Base-by-base conservation (phyloP, 2,888 invertebrate genomes). In the Drosophila planitibia region DNA sequence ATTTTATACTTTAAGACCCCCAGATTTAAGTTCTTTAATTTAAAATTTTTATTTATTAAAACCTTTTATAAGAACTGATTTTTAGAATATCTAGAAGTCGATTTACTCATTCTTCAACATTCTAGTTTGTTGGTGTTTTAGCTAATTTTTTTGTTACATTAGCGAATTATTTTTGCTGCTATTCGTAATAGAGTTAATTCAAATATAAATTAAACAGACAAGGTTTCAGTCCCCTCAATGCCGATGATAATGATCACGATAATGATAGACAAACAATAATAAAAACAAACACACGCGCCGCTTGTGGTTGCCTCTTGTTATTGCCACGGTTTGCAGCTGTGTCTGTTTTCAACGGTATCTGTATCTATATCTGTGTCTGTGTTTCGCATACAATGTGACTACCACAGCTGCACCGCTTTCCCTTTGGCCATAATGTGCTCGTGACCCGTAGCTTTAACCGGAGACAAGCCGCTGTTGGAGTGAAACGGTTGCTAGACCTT, bases 151-250 rank as follows among this genome's bases (percentile, higher is more conserved):
- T 84, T 82, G 68, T 74, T 68, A 82, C 75, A 84, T 82, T 84
- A 86, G 84, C 63, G 74, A 82, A 82, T 82, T 82, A 80, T 84
- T 78, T 79, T 83, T 71, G 67, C 69, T 78, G 58, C 65, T 74
- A 57, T 74, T 79, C 71, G 59, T 58, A 58, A 79, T 44, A 59
- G 55, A 61, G 74, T 68, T 74, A 76, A 76, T 64, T 59, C 76
- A 73, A 76, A 76, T 72, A 85, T 74, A 77, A 84, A 77, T 76
- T 74, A 82, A 77, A 68, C 70, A 71, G 77, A 73, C 75, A 19
- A 57, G 57, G 47, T 68, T 55, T 30, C 37, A 54, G 35, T 39
- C 37, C 53, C 53, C 52, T 32, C 49, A 30, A 51, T 41, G 44
- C 58, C 12, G 35, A 37, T 10, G 33, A 55, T 37, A 47, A 49